Evolutionary conservation across 2,888 invertebrate species (phyloP), one percentile per base, ranked within the genome.

Genomic region (Eupithecia exiguata): DNA sequence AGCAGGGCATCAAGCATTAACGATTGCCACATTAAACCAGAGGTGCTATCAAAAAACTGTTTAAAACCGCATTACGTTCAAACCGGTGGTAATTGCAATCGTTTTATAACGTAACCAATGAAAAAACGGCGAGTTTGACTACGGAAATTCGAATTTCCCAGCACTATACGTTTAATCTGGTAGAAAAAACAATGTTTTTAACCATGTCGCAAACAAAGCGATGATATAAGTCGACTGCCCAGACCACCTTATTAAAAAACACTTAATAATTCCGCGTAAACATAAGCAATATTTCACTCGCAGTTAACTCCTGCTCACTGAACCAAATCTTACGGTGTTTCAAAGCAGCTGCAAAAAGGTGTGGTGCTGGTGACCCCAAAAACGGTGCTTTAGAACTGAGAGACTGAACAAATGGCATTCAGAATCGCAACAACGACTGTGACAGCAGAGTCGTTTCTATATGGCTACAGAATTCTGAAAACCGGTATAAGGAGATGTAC

Each of bases 71-170:
- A 75, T 78, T 78, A 80, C 79, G 83, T 79, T 79, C 76, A 76
- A 81, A 81, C 81, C 79, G 72, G 74, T 76, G 74, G 78, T 79
- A 79, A 80, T 78, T 79, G 85, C 84, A 80, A 82, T 80, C 83
- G 85, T 85, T 84, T 81, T 80, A 85, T 83, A 80, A 83, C 73
- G 75, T 74, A 70, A 77, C n/a, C 38, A 12, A 9, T 66, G 66
- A 62, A 35, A 62, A 30, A 0, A 35, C 35, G 1, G 62, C 18
- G 62, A 35, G 1, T 62, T 35, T 18, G 62, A 30, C 30, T 61
- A 7, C 9, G 62, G 9, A 16, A 25, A 25, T 58, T 58, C 12
- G 4, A 5, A 58, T 58, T 25, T 58, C 14, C 58, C 2, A 10
- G 49, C n/a, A 53, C 10, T 53, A 5, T 53, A 49, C 49, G 49